phyloP scores from a whole-genome alignment of 2,113 vertebrate genomes.

The Misgurnus anguillicaudatus region DNA sequence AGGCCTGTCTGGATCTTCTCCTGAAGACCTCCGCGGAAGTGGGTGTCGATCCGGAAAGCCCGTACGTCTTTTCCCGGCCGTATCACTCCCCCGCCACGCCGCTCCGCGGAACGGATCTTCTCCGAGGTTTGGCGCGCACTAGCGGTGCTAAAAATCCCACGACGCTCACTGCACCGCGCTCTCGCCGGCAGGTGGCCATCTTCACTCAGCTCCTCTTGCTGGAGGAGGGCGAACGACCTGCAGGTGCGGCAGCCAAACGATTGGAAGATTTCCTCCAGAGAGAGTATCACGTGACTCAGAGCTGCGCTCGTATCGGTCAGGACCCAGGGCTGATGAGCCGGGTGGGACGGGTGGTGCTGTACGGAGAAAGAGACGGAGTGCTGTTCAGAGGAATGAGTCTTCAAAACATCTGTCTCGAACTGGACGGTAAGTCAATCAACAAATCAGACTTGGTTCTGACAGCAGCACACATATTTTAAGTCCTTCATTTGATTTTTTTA shows the following conservation, averaged over 20 bases:
- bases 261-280: constrained; percentile 75
- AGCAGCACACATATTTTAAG: no score
- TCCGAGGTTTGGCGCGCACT: constrained; percentile 73
- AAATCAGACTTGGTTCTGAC: no score
- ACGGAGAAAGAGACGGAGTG: constrained; percentile 76
- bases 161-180: constrained; percentile 68
- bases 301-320: constrained; percentile 69
- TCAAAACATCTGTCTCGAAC: constrained; percentile 79
- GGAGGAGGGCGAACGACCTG: constrained; percentile 68
- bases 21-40: constrained; percentile 74
- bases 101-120: constrained; percentile 74
- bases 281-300: constrained; percentile 78
- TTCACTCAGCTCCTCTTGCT: constrained; percentile 76
- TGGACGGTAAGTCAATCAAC: constrained; percentile 69
- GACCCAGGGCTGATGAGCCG: constrained; percentile 76
- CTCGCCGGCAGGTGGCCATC: constrained; percentile 75
- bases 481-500: no score
- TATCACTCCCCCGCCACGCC: constrained; percentile 79
- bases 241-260: constrained; percentile 59
- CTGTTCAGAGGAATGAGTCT: constrained; percentile 79
- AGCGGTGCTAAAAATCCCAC: constrained; percentile 74
- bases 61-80: constrained; percentile 76
- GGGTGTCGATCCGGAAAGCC: constrained; percentile 77
- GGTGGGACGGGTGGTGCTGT: constrained; percentile 76
- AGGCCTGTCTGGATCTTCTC: constrained; percentile 75